phyloP scores from a whole-genome alignment of 2,113 vertebrate genomes.

The Odocoileus hemionus region DNA sequence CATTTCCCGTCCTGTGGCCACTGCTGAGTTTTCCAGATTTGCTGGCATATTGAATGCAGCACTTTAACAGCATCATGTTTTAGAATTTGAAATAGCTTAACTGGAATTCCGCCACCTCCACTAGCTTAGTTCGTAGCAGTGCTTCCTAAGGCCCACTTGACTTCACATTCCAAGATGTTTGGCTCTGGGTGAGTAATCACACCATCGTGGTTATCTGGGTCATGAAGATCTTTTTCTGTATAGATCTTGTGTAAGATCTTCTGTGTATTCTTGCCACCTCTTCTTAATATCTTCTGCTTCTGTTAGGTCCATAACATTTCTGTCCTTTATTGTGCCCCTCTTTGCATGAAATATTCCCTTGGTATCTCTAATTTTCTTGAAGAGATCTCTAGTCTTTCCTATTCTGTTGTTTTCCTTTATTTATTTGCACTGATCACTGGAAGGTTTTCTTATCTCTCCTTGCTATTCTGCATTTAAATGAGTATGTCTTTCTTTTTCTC shows the following conservation, averaged over 20 bases:
- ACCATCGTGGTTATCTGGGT: background rate
- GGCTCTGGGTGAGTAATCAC: background rate
- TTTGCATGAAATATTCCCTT: background rate
- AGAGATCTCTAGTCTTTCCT: background rate
- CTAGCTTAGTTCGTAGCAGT: background rate
- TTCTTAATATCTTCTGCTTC: background rate
- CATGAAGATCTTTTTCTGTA: background rate
- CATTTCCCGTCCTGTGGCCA: background rate
- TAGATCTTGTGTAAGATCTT: background rate
- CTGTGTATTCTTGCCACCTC: background rate
- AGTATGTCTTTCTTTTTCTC: background rate
- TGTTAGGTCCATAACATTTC: background rate
- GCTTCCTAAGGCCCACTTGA: background rate
- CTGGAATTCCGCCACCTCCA: background rate
- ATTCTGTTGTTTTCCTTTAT: background rate
- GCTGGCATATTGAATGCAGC: background rate
- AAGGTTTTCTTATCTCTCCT: background rate
- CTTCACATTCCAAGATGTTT: background rate
- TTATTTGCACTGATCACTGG: background rate
- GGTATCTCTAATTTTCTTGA: background rate
- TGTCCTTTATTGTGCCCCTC: background rate
- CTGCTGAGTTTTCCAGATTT: background rate
- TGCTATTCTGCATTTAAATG: background rate
- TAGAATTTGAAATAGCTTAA: background rate
- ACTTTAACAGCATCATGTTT: background rate